These are phyloP conservation scores for Etia nguti DNA, from an alignment of 2,113 vertebrate genomes.

Conservation along the genomic window DNA sequence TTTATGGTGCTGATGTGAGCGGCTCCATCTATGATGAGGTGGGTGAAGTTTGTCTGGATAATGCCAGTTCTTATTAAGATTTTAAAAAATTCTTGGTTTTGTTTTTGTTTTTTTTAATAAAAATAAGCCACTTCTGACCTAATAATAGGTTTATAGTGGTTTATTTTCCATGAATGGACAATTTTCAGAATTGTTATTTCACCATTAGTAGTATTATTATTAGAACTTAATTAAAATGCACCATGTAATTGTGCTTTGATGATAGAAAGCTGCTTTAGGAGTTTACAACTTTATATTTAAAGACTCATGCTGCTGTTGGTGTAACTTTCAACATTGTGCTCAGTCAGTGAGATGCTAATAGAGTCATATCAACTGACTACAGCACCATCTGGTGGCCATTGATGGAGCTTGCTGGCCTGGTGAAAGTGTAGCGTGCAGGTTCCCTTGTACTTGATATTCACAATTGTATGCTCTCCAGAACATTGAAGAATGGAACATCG, in stretches of 20 bases:
- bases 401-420: neutral
- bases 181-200: neutral
- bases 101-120: neutral
- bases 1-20: conserved; percentile 95
- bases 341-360: neutral
- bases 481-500: conserved; percentile 92
- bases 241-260: neutral
- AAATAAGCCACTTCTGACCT: neutral
- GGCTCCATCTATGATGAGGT: conserved; percentile 95
- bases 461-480: conserved; percentile 64
- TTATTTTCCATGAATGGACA: neutral
- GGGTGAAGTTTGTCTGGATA: conserved; percentile 65
- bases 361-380: neutral
- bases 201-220: neutral
- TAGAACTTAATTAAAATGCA: neutral
- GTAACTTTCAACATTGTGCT: neutral
- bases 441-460: neutral
- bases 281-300: neutral
- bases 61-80: neutral
- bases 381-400: conserved; percentile 42
- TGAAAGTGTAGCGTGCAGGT: neutral
- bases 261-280: neutral
- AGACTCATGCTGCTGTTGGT: neutral
- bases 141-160: neutral
- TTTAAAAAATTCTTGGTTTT: neutral